Percentiles rank a stretch among this genome's conserved stretches.
Evolutionary conservation across 1,140 invertebrate genomes (phyloP).

Genomic region (Panonychus citri): DNA sequence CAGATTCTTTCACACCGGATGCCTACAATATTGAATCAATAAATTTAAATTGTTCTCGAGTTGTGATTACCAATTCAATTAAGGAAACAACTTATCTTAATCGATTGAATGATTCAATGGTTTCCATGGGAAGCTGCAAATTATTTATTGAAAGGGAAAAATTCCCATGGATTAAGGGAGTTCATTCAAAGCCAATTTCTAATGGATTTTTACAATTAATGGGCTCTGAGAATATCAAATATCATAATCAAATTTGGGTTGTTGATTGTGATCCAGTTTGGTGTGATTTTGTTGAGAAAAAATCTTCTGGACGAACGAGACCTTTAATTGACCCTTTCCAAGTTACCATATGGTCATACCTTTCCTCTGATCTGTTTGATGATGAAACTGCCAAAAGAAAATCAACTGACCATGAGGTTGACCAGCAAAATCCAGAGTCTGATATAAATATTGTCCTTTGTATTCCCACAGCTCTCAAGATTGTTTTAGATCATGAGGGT

Average conservation of each 20-base stretch:
- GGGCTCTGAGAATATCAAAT: background rate
- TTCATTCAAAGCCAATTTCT: background rate
- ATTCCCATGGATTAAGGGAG: conserved; percentile 7
- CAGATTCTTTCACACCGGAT: conserved; percentile 3
- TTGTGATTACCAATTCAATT: conserved; percentile 5
- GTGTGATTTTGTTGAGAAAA: conserved; percentile 1
- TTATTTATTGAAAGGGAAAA: conserved; percentile 3
- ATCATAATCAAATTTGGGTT: conserved; percentile 3
- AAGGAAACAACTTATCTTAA: background rate
- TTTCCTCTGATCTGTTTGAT: background rate
- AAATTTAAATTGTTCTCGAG: background rate
- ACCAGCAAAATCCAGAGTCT: too few species aligned
- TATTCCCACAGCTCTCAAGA: background rate
- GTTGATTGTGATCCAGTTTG: conserved; percentile 8
- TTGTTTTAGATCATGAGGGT: conserved; percentile 7
- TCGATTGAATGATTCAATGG: background rate
- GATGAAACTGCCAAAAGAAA: background rate
- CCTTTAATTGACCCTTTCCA: conserved; percentile 3
- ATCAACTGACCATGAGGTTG: background rate
- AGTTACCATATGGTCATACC: background rate
- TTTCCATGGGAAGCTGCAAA: background rate
- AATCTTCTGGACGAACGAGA: background rate
- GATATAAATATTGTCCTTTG: conserved; percentile 2
- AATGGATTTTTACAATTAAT: conserved; percentile 1
- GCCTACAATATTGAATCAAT: background rate